Percentiles rank a stretch among this genome's conserved stretches.
Evolutionary conservation across 2,113 vertebrate species (phyloP).

Genomic region (Falcunculus frontatus): DNA sequence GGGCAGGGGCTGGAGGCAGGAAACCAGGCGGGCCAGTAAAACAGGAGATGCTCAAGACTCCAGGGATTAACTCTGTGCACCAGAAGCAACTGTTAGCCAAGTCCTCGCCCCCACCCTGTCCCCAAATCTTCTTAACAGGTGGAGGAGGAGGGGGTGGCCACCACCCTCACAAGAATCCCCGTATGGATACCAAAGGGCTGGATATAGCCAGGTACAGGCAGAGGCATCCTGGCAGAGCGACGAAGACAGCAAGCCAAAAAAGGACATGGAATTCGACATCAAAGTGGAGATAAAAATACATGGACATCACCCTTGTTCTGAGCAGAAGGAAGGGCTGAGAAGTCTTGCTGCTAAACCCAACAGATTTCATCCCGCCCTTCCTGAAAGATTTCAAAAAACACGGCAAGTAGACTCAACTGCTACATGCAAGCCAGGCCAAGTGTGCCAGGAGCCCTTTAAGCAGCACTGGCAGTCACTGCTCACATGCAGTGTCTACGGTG

Average conservation of each 20-base stretch:
- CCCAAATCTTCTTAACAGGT: not conserved
- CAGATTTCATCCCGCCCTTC: not conserved
- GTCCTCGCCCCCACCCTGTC: not conserved
- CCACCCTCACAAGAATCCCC: not conserved
- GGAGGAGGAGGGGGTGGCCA: not conserved
- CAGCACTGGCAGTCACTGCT: not conserved
- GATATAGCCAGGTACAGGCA: constrained; percentile 34
- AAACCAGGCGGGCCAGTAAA: not conserved
- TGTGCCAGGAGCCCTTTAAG: not conserved
- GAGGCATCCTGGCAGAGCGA: not conserved
- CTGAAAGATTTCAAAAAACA: not conserved
- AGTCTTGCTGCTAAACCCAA: not conserved
- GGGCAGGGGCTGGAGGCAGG: not conserved
- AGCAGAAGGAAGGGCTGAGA: not conserved
- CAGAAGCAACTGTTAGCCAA: not conserved
- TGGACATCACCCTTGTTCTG: not conserved
- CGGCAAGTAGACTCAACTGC: not conserved
- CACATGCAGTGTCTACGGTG: accelerated
- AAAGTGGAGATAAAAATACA: constrained; percentile 43
- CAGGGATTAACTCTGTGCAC: constrained; percentile 12
- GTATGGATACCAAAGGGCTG: not conserved
- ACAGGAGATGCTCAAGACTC: constrained; percentile 43
- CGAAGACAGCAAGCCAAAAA: not conserved
- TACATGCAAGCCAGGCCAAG: not conserved
- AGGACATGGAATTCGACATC: not conserved